A percentile compares a stretch with the other conserved stretches of the same genome.
phyloP scores from a whole-genome alignment of 2,797 vertebrate genomes.

The Pangasius djambal region DNA sequence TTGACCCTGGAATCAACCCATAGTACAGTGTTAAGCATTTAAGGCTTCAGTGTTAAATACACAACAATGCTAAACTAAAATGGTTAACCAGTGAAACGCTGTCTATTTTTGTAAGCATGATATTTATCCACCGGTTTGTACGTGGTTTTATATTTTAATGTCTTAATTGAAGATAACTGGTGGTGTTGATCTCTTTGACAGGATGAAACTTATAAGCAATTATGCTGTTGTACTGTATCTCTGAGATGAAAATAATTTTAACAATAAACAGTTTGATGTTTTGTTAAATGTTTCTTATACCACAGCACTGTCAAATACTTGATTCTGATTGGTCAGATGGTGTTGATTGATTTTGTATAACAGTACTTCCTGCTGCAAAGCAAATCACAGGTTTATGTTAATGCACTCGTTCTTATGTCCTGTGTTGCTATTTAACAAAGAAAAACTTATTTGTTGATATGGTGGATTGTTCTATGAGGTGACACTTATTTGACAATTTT shows the following conservation, averaged over 20 bases:
- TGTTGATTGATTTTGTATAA: background rate
- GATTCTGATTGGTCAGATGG: background rate
- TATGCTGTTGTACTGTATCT: conserved; percentile 52
- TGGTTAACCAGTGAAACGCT: conserved; percentile 70
- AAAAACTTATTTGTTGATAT: background rate
- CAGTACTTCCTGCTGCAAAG: background rate
- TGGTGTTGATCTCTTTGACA: conserved; percentile 63
- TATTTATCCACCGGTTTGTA: conserved; percentile 76
- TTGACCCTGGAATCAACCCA: conserved; percentile 35
- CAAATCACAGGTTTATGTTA: background rate
- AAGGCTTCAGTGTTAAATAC: conserved; percentile 56
- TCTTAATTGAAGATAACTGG: conserved; percentile 63
- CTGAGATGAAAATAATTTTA: conserved; percentile 60
- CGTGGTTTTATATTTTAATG: conserved; percentile 74
- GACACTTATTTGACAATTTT: background rate
- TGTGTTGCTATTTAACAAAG: background rate
- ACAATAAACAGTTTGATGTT: conserved; percentile 64
- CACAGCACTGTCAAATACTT: background rate
- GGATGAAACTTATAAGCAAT: conserved; percentile 55
- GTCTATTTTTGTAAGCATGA: conserved; percentile 88
- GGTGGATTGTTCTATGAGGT: background rate
- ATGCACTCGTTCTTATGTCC: background rate
- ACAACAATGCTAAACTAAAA: conserved; percentile 77
- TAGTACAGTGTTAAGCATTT: conserved; percentile 33
- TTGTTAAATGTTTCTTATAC: conserved; percentile 41